phyloP scores from a whole-genome alignment of 2,797 vertebrate genomes.

The Hypotaenidia okinawae region DNA sequence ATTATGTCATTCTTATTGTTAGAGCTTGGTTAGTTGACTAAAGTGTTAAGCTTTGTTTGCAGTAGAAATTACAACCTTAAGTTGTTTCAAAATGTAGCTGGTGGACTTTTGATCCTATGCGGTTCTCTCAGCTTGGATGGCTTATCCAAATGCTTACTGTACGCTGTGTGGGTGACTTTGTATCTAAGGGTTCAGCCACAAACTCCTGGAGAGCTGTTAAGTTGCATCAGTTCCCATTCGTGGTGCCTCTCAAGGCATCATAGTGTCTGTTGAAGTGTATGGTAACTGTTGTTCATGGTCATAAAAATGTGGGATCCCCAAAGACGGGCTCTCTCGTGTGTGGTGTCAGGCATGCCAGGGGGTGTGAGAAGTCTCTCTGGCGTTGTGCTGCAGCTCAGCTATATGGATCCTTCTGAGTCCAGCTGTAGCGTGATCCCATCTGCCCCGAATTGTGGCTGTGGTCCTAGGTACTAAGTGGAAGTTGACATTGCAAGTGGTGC shows the following conservation, averaged over 20 bases:
- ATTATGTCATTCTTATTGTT: slow-evolving; percentile 85
- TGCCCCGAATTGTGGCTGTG: neutral
- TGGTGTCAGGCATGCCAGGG: neutral
- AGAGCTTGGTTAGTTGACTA: slow-evolving; percentile 56
- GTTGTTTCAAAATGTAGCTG: slow-evolving; percentile 26
- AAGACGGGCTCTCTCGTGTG: rapidly evolving
- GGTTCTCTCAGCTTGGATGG: neutral
- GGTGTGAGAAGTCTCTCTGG: neutral
- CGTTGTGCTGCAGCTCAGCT: neutral
- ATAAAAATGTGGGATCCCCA: neutral
- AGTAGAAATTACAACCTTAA: slow-evolving; percentile 32
- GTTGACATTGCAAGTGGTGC: neutral
- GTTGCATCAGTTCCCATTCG: neutral
- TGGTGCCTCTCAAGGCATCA: neutral
- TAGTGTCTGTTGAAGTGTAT: neutral
- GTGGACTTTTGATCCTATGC: slow-evolving; percentile 19
- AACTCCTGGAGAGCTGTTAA: neutral
- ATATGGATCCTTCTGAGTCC: rapidly evolving
- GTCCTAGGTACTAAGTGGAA: neutral
- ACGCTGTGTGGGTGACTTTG: neutral
- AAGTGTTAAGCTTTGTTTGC: slow-evolving; percentile 71
- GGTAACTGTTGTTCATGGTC: neutral
- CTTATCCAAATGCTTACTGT: neutral
- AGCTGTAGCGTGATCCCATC: rapidly evolving
- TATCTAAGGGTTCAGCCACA: neutral